phyloP scores from a whole-genome alignment of 2,888 invertebrate genomes.

The Diadromus collaris region DNA sequence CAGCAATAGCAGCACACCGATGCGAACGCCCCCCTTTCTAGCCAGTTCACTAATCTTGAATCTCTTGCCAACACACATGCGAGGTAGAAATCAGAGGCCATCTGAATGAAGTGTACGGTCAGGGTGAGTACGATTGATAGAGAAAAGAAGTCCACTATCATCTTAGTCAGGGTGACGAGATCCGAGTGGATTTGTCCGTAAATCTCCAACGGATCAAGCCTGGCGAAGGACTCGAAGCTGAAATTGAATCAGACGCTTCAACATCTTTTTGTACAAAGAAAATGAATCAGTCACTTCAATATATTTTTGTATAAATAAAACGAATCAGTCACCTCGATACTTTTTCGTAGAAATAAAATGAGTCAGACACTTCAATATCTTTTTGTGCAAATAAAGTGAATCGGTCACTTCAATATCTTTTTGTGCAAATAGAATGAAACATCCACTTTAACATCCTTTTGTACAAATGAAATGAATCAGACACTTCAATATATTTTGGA shows the following conservation, averaged over 20 bases:
- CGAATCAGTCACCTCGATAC: no score
- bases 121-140: constrained; percentile 33
- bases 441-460: no score
- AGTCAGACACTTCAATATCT: no score
- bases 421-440: neutral
- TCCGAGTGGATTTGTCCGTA: constrained; percentile 36
- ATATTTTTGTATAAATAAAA: no score
- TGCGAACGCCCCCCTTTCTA: neutral
- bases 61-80: neutral
- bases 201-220: constrained; percentile 9
- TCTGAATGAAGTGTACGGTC: constrained; percentile 27
- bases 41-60: neutral
- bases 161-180: constrained; percentile 26
- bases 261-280: no score
- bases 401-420: no score
- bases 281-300: no score
- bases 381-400: no score
- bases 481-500: no score
- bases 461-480: neutral
- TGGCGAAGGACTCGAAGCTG: constrained; percentile 14
- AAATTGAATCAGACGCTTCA: neutral
- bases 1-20: constrained; percentile 8
- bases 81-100: constrained; percentile 23
- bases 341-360: no score
- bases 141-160: constrained; percentile 35